Evolutionary conservation across 1,140 invertebrate genomes (phyloP).

Genomic region (Drosophila miranda): DNA sequence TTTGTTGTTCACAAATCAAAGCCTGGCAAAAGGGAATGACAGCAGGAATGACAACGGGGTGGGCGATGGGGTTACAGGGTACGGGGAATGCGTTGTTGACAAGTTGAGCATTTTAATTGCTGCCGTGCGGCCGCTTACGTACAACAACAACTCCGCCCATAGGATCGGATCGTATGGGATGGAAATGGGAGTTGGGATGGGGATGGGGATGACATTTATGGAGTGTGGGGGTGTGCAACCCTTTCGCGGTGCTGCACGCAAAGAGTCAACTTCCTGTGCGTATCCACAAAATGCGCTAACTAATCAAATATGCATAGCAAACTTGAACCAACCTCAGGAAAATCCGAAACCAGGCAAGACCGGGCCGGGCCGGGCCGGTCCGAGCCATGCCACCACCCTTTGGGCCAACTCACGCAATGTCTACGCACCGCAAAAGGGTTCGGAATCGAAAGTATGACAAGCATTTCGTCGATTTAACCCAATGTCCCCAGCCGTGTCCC

Average conservation of each 20-base stretch:
- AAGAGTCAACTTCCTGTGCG: conserved; percentile 77
- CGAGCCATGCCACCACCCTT: conserved; percentile 15
- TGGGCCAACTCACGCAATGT: conserved; percentile 14
- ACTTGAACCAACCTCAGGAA: conserved; percentile 42
- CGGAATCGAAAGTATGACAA: conserved; percentile 62
- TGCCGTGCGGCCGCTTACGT: conserved; percentile 69
- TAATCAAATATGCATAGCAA: conserved; percentile 81
- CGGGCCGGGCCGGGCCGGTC: not conserved
- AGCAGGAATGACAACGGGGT: not conserved
- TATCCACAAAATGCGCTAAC: conserved; percentile 78
- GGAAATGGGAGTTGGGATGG: not conserved
- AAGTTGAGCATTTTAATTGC: conserved; percentile 80
- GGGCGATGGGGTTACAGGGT: conserved; percentile 6
- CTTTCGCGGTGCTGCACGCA: conserved; percentile 63
- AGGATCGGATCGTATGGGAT: not conserved
- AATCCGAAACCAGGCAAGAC: too few relatives aligned
- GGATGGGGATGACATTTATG: conserved; percentile 9
- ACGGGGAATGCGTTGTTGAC: conserved; percentile 63
- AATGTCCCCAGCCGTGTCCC: conserved; percentile 18
- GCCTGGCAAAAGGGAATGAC: not conserved
- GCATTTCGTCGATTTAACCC: conserved; percentile 64
- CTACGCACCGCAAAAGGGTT: conserved; percentile 40
- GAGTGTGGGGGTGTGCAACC: conserved; percentile 36
- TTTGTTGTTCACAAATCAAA: conserved; percentile 77
- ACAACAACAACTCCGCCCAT: conserved; percentile 51